Base-by-base conservation (phyloP, 2,888 invertebrate genomes). In the Chymomyza procnemis region DNA sequence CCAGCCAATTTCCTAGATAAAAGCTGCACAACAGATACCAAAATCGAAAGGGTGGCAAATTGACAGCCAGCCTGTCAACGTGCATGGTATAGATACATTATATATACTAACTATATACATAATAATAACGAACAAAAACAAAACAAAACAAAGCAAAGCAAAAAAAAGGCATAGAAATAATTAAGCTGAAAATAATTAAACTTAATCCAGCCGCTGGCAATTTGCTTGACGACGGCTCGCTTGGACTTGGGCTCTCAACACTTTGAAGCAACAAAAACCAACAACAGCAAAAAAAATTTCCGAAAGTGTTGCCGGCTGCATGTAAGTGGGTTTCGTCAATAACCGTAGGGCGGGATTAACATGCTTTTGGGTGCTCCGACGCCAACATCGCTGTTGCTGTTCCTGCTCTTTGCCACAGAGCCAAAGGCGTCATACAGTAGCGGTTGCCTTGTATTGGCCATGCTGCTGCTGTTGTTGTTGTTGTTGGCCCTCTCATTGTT, bases 101-200 rank as follows among this genome's bases (percentile, higher is more conserved):
- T 26, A 6, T 26, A 26, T 2, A 26, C 4, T 4, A 2, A 5
- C 0, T 26, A 6, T 26, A 26, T 26, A 68, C 9, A 59, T 18
- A 50, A 18, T 18, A 1, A 50, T 18, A 50, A 41, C 12, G n/a
- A 41, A 41, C 34, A 12, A 12, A 1, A 12, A 34, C 9, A 5
- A 18, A 8, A 41, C n/a, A n/a, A n/a, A n/a, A n/a, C n/a, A n/a
- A n/a, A n/a, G n/a, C n/a, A n/a, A n/a, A n/a, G n/a, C n/a, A n/a
- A 57, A 57, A 26, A 34, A 59, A 46, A 18, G 19, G 14, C 30
- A 73, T 78, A 73, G 77, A 81, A 82, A 82, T 83, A 82, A 83
- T 82, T 79, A 84, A 79, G 79, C 79, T 77, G 74, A 73, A 82
- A 83, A 82, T 82, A 78, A 82, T 82, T 76, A 75, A 80, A 76